Evolutionary conservation across 2,797 vertebrate species (phyloP), one percentile per base, ranked within the genome.

Genomic region (Macrochelys suwanniensis): DNA sequence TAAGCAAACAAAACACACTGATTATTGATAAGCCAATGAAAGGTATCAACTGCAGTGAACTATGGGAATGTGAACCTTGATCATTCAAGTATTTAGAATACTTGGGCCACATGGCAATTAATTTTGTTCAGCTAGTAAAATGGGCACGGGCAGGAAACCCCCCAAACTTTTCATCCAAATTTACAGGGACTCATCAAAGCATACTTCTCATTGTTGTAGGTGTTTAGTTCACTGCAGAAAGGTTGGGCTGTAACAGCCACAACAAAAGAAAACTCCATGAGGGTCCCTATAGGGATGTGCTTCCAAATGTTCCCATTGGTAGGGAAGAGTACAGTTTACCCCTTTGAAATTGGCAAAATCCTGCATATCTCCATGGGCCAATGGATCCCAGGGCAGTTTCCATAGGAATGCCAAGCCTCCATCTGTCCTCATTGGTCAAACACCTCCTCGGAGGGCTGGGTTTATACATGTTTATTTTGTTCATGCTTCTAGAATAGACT

Each of bases 11-110:
- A 85, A 87, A 59, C 0, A 0, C 80, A 56, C 50, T 49, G 80
- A 92, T 94, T 95, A 95, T 87, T 89, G 92, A 90, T 31, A 93
- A 79, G 11, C 16, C 56, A 94, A 89, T 92, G 74, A 97, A 96
- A 96, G 71, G 77, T 93, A 96, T 91, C 89, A 91, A 9, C 61
- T 47, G 74, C 89, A 82, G 45, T n/a, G 91, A 94, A 82, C 9
- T 79, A 61, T 82, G 84, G 88, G 90, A 96, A 93, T 84, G 86
- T 61, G 90, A 95, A 93, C 59, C 37, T 68, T 88, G 61, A 47
- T 84, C 84, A 87, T 76, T 88, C 57, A 84, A 89, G 3, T 74
- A n/a, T 86, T 92, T 92, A 54, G 95, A 89, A 95, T 89, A 95
- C 47, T 85, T 90, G 65, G 54, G 84, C 47, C 54, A 47, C 89